phyloP scores from a whole-genome alignment of 53 echinoderm and acorn worm genomes.

The Luidia sarsii region DNA sequence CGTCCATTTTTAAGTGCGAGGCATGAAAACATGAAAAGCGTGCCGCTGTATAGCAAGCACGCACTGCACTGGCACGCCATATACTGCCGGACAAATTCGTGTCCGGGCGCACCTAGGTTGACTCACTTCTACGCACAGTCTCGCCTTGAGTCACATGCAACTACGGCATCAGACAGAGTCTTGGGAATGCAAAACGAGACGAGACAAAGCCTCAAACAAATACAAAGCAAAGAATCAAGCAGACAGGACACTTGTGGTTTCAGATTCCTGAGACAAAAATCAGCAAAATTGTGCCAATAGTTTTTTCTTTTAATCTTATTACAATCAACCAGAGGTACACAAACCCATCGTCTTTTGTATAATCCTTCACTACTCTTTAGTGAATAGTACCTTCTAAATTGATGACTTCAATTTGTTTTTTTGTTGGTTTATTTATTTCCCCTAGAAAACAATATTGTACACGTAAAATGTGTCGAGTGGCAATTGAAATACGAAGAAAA shows the following conservation, averaged over 20 bases:
- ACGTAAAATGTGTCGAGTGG: neutral
- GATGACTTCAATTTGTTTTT: slow-evolving; percentile 7
- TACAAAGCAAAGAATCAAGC: neutral
- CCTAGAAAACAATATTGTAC: no score
- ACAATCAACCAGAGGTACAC: slow-evolving; percentile 40
- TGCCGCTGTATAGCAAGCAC: no score
- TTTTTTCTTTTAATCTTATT: slow-evolving; percentile 31
- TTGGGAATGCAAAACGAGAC: no score
- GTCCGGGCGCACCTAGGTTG: no score
- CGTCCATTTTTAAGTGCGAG: no score
- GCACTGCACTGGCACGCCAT: no score
- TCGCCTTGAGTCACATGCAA: no score
- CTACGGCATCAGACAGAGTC: no score
- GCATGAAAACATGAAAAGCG: no score
- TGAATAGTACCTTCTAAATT: slow-evolving; percentile 50
- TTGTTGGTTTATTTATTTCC: no score
- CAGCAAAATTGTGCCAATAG: slow-evolving; percentile 48
- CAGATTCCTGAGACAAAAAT: slow-evolving; percentile 50
- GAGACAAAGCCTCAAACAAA: neutral
- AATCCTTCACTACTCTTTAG: slow-evolving; percentile 39
- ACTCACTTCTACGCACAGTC: no score
- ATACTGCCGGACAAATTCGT: no score
- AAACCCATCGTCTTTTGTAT: slow-evolving; percentile 25
- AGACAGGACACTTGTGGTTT: slow-evolving; percentile 13
- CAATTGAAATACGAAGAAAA: neutral